A percentile compares a stretch with the other conserved stretches of the same genome.
These are phyloP conservation scores for Papilio helenus DNA, from an alignment of 1,140 invertebrate species.

Conservation along the genomic window DNA sequence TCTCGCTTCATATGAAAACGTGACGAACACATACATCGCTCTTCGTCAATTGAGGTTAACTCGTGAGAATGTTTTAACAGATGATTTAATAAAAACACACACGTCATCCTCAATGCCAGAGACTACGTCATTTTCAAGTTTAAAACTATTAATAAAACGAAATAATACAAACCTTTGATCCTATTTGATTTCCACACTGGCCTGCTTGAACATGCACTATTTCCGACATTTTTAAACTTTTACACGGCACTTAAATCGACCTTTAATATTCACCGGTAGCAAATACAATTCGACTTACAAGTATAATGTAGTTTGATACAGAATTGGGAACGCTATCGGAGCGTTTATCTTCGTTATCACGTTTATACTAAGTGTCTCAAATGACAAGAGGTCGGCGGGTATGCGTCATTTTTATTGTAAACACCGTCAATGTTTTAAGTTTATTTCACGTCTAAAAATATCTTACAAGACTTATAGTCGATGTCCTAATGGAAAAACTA, in stretches of 20 bases:
- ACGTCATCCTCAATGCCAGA: background rate
- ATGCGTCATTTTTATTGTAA: conserved; percentile 36
- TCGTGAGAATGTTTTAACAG: conserved; percentile 4
- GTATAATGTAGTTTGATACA: conserved; percentile 7
- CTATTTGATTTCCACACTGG: conserved; percentile 97
- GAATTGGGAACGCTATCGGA: conserved; percentile 27
- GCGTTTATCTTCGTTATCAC: conserved; percentile 35
- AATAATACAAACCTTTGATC: conserved; percentile 89
- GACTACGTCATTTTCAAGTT: conserved; percentile 21
- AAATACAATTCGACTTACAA: background rate
- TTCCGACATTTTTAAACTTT: conserved; percentile 90
- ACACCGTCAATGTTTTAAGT: conserved; percentile 21
- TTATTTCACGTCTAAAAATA: conserved; percentile 12
- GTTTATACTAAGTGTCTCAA: conserved; percentile 28
- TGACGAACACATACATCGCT: conserved; percentile 3
- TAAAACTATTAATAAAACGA: conserved; percentile 6
- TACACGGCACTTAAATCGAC: background rate
- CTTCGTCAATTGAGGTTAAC: conserved; percentile 2
- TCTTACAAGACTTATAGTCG: background rate
- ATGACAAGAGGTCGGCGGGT: conserved; percentile 27
- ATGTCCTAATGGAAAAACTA: background rate
- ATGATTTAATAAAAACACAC: background rate
- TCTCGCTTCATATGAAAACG: background rate
- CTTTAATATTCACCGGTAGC: background rate
- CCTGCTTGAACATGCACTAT: conserved; percentile 96